These are phyloP conservation scores for Tupiocoris notatus DNA, from an alignment of 2,888 invertebrate species.

Conservation along the genomic window DNA sequence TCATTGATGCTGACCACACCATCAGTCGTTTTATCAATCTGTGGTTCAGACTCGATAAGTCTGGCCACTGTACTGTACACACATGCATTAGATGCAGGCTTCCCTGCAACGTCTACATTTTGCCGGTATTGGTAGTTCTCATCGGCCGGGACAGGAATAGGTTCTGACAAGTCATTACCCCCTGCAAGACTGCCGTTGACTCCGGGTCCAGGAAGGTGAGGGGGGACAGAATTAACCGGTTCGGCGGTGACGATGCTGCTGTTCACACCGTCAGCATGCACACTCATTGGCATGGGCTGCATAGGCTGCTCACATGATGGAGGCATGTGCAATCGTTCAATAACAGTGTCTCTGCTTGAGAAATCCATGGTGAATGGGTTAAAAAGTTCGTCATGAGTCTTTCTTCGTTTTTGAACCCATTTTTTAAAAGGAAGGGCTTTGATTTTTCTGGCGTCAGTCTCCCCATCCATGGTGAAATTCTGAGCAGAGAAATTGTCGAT, in stretches of 20 bases:
- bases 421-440: slow-evolving; percentile 26
- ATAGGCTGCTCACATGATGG: slow-evolving; percentile 20
- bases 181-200: too few species aligned
- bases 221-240: neutral
- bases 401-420: slow-evolving; percentile 34
- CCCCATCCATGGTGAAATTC: neutral
- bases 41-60: neutral
- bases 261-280: neutral
- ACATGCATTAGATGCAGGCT: neutral
- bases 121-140: neutral
- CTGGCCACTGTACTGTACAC: neutral
- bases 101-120: neutral
- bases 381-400: slow-evolving; percentile 26
- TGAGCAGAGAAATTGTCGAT: slow-evolving; percentile 1
- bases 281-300: neutral
- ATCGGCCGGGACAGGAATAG: neutral
- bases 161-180: neutral
- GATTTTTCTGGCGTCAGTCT: slow-evolving; percentile 14
- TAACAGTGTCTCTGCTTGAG: slow-evolving; percentile 12
- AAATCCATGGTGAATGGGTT: slow-evolving; percentile 23
- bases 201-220: too few species aligned
- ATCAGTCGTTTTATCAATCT: neutral
- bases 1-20: too few species aligned
- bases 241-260: neutral
- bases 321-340: slow-evolving; percentile 17